Conservation (phyloP, 2,797 vertebrate species). For the Mus caroli region DNA sequence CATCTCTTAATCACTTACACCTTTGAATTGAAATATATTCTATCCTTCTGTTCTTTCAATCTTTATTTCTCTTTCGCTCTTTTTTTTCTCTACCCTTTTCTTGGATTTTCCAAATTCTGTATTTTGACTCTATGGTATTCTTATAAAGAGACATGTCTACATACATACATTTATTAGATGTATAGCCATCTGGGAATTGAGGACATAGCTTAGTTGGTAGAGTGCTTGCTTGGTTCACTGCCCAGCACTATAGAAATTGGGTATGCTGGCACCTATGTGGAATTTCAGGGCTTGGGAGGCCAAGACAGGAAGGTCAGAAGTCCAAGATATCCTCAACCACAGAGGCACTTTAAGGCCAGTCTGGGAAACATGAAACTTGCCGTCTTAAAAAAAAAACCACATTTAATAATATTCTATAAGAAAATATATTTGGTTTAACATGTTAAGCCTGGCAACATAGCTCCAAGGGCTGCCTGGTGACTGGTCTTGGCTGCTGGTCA, state of each 20-base stretch:
- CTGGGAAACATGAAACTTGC: neutral
- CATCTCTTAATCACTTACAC: neutral
- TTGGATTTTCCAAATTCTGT: neutral
- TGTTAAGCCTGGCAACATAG: constrained; percentile 1
- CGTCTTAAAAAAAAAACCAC: neutral
- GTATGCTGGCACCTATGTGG: neutral
- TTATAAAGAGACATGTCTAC: constrained; percentile 16
- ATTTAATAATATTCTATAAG: neutral
- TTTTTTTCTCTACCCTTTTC: neutral
- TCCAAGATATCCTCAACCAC: neutral
- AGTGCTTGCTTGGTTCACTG: neutral
- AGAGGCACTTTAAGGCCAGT: neutral
- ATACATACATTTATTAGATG: neutral
- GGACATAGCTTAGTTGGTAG: neutral
- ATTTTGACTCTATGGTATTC: neutral
- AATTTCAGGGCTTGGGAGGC: neutral
- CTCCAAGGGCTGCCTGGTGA: neutral
- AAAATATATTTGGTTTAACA: neutral
- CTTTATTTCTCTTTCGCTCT: neutral
- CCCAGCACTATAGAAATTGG: neutral
- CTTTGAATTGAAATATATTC: neutral
- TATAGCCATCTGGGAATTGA: neutral
- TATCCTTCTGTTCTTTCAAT: neutral
- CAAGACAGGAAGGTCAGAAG: neutral
- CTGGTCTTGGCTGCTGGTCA: neutral